These are phyloP conservation scores for Rhagonycha lutea DNA, from an alignment of 2,888 invertebrate genomes.

Conservation along the genomic window DNA sequence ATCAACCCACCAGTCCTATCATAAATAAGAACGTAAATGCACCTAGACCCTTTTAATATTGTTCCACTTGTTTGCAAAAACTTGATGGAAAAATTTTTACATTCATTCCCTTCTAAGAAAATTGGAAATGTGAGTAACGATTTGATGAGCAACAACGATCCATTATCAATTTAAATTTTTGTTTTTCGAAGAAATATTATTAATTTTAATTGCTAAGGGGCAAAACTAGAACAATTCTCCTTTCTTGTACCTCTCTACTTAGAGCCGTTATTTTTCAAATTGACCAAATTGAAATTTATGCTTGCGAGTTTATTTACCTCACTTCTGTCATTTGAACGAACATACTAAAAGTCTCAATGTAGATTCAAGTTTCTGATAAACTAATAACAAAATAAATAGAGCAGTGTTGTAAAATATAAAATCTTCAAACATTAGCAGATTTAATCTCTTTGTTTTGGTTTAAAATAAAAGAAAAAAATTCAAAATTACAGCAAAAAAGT, in stretches of 20 bases:
- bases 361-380: background rate
- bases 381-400: background rate
- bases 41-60: too few relatives aligned
- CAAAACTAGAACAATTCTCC: too few relatives aligned
- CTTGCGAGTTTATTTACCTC: background rate
- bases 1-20: too few relatives aligned
- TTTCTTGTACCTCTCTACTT: background rate
- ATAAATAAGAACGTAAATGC: too few relatives aligned
- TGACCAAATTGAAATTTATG: background rate
- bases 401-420: background rate
- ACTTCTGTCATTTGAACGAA: background rate
- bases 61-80: too few relatives aligned
- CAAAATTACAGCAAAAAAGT: background rate
- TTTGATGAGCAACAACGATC: background rate
- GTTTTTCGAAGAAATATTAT: background rate
- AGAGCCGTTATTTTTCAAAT: background rate
- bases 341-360: background rate
- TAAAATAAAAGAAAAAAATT: background rate
- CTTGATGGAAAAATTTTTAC: too few relatives aligned
- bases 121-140: background rate
- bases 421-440: background rate
- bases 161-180: background rate
- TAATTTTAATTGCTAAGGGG: background rate
- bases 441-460: background rate
- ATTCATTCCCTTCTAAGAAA: too few relatives aligned